Base-by-base conservation (phyloP, 1,140 invertebrate species). In the Sinonovacula constricta region DNA sequence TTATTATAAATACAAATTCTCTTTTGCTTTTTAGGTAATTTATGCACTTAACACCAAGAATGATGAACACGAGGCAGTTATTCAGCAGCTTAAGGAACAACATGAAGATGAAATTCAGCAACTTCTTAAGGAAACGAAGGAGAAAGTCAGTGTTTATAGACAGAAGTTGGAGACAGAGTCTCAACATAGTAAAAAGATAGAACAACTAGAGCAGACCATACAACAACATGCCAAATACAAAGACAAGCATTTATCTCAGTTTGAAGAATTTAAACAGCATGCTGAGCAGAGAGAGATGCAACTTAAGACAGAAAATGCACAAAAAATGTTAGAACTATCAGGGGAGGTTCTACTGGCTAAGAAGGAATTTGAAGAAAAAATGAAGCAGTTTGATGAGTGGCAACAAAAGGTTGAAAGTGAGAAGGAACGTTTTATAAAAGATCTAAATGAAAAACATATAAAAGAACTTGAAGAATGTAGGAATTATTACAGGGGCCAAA, bases 31-130 rank as follows among this genome's bases (percentile, higher is more conserved):
- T 60, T 68, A 91, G 90, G 91, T 91, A 30, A 91, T 91, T 59
- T 91, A 91, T 87, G 91, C 91, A 34, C 82, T 91, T 1, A 91
- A 91, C 80, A 91, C 91, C 0, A 91, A 91, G 72, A 91, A 91
- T 85, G 91, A 91, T 83, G 91, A 91, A 80, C 86, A 89, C 80
- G 91, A 91, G 62, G 72, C 82, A 24, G 80, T 89, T 7, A 65
- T 91, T 15, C 84, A 88, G 30, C 81, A 60, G 30, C 54, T 91
- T 30, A 86, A 88, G 81, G 87, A 90, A 15, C 89, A 91, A 53
- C 88, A 91, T 85, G 89, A 90, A 66, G 86, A 89, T 70, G 86
- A 91, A 70, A 80, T 89, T 30, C 86, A 90, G 59, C 83, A 87
- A 59, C 60, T 91, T 10, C 68, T 90, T 36, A 82, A 83, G n/a